Percentiles rank a stretch among this genome's conserved stretches.
These are phyloP conservation scores for Agonopterix arenella DNA, from an alignment of 2,888 invertebrate genomes.

Conservation along the genomic window DNA sequence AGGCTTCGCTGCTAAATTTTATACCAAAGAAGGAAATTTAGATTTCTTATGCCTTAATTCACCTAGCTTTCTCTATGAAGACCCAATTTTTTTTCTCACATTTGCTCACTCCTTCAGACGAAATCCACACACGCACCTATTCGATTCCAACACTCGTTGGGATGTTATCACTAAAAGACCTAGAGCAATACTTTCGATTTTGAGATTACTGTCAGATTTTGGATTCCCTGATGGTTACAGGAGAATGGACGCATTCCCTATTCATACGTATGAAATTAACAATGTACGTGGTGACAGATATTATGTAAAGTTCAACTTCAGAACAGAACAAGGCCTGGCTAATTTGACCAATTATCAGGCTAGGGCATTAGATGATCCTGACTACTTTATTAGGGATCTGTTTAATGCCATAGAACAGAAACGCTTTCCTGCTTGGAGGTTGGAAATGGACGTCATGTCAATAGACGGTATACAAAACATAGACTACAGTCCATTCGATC, in stretches of 20 bases:
- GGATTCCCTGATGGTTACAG: constrained; percentile 3
- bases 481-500: background rate
- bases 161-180: background rate
- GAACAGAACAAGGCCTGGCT: background rate
- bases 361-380: background rate
- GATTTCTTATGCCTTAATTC: background rate
- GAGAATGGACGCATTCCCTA: constrained; percentile 63
- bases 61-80: background rate
- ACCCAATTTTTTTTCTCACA: background rate
- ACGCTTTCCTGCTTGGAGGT: background rate
- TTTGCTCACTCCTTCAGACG: background rate
- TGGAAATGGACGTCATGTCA: background rate
- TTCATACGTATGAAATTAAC: constrained; percentile 92
- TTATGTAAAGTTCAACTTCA: constrained; percentile 84
- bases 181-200: background rate
- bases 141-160: background rate
- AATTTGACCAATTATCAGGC: background rate
- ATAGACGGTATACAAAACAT: background rate
- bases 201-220: background rate
- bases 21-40: background rate
- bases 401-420: background rate
- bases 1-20: background rate
- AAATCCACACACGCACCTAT: background rate
- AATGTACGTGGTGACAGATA: constrained; percentile 82
- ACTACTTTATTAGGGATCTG: background rate